phyloP scores from a whole-genome alignment of 2,113 vertebrate species.

The Oxyruncus cristatus region DNA sequence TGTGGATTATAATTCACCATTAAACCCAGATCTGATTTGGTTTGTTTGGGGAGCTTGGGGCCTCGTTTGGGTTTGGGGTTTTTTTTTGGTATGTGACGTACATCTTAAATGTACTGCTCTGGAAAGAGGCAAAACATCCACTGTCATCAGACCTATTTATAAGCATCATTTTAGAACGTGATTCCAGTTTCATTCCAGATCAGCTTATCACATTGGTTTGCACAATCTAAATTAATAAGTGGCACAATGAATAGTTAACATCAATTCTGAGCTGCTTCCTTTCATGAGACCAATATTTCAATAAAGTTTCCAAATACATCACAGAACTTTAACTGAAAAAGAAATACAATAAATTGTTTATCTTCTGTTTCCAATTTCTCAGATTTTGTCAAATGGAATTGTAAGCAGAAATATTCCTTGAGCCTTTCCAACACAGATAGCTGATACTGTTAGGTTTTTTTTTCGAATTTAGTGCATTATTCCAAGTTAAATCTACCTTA shows the following conservation, averaged over 20 bases:
- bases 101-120: not conserved
- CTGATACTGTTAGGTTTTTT: not conserved
- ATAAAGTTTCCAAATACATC: not conserved
- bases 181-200: not conserved
- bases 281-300: not conserved
- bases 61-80: not conserved
- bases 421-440: not conserved
- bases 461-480: not conserved
- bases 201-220: not conserved
- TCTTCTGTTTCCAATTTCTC: not conserved
- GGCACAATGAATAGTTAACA: not conserved
- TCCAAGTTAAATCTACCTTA: not conserved
- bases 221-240: not conserved
- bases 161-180: not conserved
- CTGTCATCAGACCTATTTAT: not conserved
- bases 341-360: not conserved
- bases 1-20: not conserved
- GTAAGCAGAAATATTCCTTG: not conserved
- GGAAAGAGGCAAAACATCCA: not conserved
- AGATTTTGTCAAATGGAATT: slow-evolving; percentile 7
- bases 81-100: fast-evolving
- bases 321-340: not conserved
- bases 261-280: not conserved
- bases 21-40: not conserved
- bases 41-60: not conserved